Conservation (phyloP, 2,113 vertebrate species). For the Porphyrio hochstetteri region DNA sequence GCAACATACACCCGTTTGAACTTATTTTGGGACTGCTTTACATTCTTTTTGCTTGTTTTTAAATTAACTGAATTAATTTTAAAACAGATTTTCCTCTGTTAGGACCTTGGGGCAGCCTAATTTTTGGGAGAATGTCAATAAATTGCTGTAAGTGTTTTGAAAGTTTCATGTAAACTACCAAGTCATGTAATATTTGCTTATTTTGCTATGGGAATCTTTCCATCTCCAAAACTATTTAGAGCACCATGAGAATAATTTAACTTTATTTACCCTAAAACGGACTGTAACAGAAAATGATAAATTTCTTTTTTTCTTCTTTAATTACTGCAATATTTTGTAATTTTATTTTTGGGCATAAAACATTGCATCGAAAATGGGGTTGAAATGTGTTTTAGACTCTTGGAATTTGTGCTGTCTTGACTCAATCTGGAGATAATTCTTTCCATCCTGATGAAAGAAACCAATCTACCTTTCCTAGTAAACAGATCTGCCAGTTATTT, state of each 20-base stretch:
- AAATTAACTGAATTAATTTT: background rate
- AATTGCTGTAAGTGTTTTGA: background rate
- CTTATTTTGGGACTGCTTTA: background rate
- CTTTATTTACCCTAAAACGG: background rate
- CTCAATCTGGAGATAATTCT: background rate
- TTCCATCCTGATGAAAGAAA: background rate
- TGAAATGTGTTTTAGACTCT: background rate
- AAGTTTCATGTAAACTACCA: background rate
- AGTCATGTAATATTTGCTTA: background rate
- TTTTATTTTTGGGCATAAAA: background rate
- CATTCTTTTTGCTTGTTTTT: background rate
- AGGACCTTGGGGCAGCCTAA: background rate
- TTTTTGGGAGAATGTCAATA: background rate
- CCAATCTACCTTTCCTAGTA: background rate
- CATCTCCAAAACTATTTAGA: background rate
- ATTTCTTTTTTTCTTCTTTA: background rate
- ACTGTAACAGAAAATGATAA: background rate
- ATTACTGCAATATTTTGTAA: background rate
- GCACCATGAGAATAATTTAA: background rate
- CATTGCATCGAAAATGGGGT: background rate
- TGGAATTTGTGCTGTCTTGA: background rate
- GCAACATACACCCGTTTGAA: background rate
- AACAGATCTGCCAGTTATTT: background rate
- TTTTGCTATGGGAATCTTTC: background rate
- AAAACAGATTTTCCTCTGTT: background rate